Evolutionary conservation across 2,888 invertebrate genomes (phyloP).

Genomic region (Hypolimnas misippus): DNA sequence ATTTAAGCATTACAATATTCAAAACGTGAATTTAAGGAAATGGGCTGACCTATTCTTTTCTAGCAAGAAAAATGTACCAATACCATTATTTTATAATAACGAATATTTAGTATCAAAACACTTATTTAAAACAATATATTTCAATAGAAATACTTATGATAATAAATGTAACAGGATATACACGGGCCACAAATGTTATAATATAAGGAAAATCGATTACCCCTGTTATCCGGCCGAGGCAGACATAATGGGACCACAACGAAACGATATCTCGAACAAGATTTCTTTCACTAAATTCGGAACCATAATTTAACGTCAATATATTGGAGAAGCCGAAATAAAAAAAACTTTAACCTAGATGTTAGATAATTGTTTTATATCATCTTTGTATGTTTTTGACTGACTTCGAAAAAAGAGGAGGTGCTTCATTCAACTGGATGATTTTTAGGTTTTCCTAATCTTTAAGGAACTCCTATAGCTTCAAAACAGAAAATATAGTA

Average conservation of each 20-base stretch:
- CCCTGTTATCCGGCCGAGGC: conserved; percentile 30
- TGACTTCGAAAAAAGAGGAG: too few species aligned
- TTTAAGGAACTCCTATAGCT: too few species aligned
- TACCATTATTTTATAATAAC: too few species aligned
- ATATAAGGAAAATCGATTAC: conserved; percentile 32
- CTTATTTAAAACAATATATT: too few species aligned
- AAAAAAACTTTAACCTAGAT: conserved; percentile 1
- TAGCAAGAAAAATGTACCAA: too few species aligned
- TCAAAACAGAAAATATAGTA: too few species aligned
- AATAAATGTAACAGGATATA: conserved; percentile 20
- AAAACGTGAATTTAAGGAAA: too few species aligned
- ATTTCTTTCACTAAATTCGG: conserved; percentile 37
- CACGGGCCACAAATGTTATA: conserved; percentile 15
- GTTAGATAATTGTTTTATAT: background rate
- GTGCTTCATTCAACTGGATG: too few species aligned
- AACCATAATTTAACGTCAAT: conserved; percentile 37
- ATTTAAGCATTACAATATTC: background rate
- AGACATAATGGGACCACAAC: conserved; percentile 36
- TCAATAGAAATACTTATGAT: background rate
- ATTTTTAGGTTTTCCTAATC: too few species aligned
- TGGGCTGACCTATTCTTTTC: too few species aligned
- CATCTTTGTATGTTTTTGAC: background rate
- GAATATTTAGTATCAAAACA: too few species aligned
- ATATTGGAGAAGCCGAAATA: conserved; percentile 25
- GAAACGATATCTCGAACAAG: conserved; percentile 36